Base-by-base conservation (phyloP, 1,140 invertebrate genomes). In the Whitmania pigra region DNA sequence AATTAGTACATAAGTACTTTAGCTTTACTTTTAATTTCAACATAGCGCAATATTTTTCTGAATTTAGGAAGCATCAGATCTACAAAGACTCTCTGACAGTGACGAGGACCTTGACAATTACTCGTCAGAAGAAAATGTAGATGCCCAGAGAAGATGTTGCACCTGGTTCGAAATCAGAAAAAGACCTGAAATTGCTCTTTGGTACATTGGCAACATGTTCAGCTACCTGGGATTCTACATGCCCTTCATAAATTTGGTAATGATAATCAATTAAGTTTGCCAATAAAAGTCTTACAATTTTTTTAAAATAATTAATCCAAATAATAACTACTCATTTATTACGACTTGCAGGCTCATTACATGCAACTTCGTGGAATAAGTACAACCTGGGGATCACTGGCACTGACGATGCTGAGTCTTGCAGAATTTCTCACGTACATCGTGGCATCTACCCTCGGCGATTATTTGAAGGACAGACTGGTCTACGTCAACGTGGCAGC, bases 171-270 rank as follows among this genome's bases (percentile, higher is more conserved):
- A 69, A 18, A 22, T 76, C 3, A 67, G 31, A 11, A 25, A 71
- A 57, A 68, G 72, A 63, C 75, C 75, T 5, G 75, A 76, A 57
- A 76, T 75, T n/a, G 36, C 75, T 20, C 68, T 76, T 11, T 76
- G 75, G 75, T 71, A 74, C 71, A 22, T 76, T 29, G 75, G 72
- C 73, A 76, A 75, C 60, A 22, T 63, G 31, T 55, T 76, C 67
- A 73, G 70, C 36, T 76, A 75, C 55, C 53, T 76, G 9, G 69
- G 74, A 11, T 76, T 75, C 71, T 75, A 69, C 67, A 76, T 76
- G 75, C 75, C 75, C 55, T 76, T 76, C 68, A 29, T 76, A 11
- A 76, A 76, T 70, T 69, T 76, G 53, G 75, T 76, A 60, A 73
- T 75, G n/a, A n/a, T n/a, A n/a, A n/a, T n/a, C n/a, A n/a, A n/a